Conservation (phyloP, 2,797 vertebrate genomes). For the Borostomias antarcticus region DNA sequence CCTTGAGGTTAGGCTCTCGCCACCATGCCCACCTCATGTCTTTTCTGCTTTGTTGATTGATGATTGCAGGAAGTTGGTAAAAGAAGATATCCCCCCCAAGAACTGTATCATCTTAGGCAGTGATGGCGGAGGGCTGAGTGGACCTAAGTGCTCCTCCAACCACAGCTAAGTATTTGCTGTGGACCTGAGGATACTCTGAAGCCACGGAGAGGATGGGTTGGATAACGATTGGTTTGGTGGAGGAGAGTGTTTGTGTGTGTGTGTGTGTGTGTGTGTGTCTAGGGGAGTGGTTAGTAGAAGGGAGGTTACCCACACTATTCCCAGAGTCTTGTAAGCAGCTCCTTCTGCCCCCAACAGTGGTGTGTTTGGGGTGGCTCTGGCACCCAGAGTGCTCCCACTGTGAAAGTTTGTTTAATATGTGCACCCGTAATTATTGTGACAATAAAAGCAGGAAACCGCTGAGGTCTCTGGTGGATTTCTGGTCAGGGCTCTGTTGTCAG, state of each 20-base stretch:
- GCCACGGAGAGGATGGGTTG: slow-evolving; percentile 73
- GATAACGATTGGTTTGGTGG: slow-evolving; percentile 73
- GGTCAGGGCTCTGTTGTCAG: slow-evolving; percentile 9
- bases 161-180: slow-evolving; percentile 83
- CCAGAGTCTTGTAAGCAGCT: slow-evolving; percentile 63
- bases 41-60: slow-evolving; percentile 89
- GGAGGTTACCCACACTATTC: slow-evolving; percentile 75
- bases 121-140: slow-evolving; percentile 85
- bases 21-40: slow-evolving; percentile 81
- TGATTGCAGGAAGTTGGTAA: slow-evolving; percentile 96
- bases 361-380: slow-evolving; percentile 65
- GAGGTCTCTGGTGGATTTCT: slow-evolving; percentile 49
- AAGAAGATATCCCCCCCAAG: slow-evolving; percentile 83
- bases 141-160: slow-evolving; percentile 85
- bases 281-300: slow-evolving; percentile 66
- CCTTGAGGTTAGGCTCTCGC: slow-evolving; percentile 95
- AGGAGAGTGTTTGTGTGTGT: neutral
- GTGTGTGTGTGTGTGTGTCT: slow-evolving; percentile 13
- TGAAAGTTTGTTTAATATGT: slow-evolving; percentile 64
- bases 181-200: slow-evolving; percentile 79
- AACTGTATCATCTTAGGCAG: slow-evolving; percentile 90
- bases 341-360: slow-evolving; percentile 63
- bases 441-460: slow-evolving; percentile 62
- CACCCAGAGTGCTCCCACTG: slow-evolving; percentile 56
- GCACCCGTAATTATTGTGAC: slow-evolving; percentile 65